Evolutionary conservation across 1,140 invertebrate species (phyloP).

Genomic region (Babylonia areolata): DNA sequence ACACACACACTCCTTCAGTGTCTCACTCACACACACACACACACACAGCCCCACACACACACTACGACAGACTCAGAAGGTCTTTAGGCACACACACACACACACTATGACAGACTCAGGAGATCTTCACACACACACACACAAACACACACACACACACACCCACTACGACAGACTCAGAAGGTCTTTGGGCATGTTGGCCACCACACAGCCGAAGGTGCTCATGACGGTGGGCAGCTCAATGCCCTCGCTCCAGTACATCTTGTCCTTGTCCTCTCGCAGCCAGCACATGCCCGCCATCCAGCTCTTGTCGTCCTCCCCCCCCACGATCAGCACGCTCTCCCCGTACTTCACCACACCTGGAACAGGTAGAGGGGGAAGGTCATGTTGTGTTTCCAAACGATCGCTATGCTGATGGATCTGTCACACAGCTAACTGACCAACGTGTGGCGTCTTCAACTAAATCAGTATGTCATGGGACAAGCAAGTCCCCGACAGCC

Average conservation of each 20-base stretch:
- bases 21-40: neutral
- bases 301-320: constrained; percentile 74
- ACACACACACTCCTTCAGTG: neutral
- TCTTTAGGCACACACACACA: neutral
- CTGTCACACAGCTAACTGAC: too few species aligned
- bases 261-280: constrained; percentile 60
- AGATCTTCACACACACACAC: neutral
- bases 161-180: too few species aligned
- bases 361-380: constrained; percentile 46
- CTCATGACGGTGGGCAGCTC: constrained; percentile 72
- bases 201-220: constrained; percentile 73
- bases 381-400: too few species aligned
- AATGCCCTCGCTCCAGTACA: constrained; percentile 69
- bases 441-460: too few species aligned
- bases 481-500: too few species aligned
- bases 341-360: constrained; percentile 71
- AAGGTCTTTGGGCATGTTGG: constrained; percentile 62
- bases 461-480: too few species aligned
- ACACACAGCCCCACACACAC: neutral
- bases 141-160: too few species aligned
- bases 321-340: constrained; percentile 70
- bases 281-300: constrained; percentile 73
- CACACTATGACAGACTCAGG: neutral
- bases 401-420: too few species aligned
- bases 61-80: neutral